phyloP scores from a whole-genome alignment of 1,140 invertebrate species.

The Leptopilina boulardi region DNA sequence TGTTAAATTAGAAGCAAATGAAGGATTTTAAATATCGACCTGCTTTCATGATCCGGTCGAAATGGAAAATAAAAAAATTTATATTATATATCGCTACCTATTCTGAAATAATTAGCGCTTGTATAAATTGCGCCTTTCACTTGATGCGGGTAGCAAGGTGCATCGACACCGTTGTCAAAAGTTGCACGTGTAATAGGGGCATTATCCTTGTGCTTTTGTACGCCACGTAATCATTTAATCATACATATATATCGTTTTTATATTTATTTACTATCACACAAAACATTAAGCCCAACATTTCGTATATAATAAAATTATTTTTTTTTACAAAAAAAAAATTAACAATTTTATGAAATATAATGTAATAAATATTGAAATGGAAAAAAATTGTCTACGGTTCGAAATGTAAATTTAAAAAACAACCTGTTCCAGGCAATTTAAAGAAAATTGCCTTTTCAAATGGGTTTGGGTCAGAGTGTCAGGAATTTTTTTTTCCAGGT shows the following conservation, averaged over 20 bases:
- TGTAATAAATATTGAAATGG: not conserved
- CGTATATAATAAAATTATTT: no score
- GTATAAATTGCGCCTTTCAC: conserved; percentile 47
- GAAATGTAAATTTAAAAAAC: not conserved
- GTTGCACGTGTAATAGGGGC: conserved; percentile 55
- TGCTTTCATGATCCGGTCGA: not conserved
- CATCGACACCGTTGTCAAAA: conserved; percentile 48
- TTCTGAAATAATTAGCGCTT: conserved; percentile 40
- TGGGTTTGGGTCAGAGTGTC: not conserved
- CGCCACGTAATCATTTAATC: conserved; percentile 22
- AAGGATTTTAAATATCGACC: not conserved
- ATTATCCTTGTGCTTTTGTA: conserved; percentile 54
- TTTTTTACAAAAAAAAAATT: no score
- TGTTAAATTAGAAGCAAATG: no score
- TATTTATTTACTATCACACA: not conserved
- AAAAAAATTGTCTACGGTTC: not conserved
- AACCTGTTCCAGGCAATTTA: not conserved
- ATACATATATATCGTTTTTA: conserved; percentile 3
- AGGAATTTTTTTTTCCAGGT: conserved; percentile 13
- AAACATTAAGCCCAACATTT: not conserved
- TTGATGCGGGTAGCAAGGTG: conserved; percentile 62
- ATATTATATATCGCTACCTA: conserved; percentile 20
- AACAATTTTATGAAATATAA: not conserved
- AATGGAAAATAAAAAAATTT: not conserved
- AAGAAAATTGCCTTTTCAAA: not conserved